Evolutionary conservation across 2,113 vertebrate genomes (phyloP).

Genomic region (Gnathonemus longibarbis): DNA sequence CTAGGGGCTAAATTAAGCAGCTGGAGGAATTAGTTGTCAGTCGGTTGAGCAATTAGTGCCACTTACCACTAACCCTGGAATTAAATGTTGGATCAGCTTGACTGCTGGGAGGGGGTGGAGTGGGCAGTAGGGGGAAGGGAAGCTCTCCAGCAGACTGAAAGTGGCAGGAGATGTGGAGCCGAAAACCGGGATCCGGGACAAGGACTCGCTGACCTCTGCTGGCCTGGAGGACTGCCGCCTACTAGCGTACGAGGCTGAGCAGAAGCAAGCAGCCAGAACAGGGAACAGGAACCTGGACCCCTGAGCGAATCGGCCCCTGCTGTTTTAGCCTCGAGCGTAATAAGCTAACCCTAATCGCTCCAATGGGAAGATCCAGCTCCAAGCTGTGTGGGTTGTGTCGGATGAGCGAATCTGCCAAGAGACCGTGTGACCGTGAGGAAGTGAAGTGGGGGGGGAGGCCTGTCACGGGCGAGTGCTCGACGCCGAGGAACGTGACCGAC

Average conservation of each 20-base stretch:
- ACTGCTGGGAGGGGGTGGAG: background rate
- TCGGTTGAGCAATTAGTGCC: constrained; percentile 1
- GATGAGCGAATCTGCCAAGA: background rate
- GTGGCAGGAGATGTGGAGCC: background rate
- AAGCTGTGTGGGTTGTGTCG: background rate
- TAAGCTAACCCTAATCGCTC: background rate
- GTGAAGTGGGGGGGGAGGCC: background rate
- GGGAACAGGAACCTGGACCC: background rate
- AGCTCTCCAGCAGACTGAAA: background rate
- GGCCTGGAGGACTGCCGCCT: background rate
- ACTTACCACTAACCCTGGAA: background rate
- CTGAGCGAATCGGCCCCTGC: background rate
- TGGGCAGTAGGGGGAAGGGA: background rate
- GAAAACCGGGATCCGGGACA: background rate
- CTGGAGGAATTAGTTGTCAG: constrained; percentile 15
- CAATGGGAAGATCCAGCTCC: background rate
- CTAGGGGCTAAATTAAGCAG: background rate
- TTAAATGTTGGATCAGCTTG: background rate
- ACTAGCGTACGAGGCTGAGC: background rate
- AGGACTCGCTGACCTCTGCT: background rate
- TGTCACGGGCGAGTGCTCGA: background rate
- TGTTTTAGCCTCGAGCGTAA: background rate
- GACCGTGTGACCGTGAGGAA: background rate
- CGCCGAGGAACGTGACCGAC: background rate
- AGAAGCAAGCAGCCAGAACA: background rate